These are phyloP conservation scores for Penaeus vannamei DNA, from an alignment of 1,140 invertebrate species.

Conservation along the genomic window DNA sequence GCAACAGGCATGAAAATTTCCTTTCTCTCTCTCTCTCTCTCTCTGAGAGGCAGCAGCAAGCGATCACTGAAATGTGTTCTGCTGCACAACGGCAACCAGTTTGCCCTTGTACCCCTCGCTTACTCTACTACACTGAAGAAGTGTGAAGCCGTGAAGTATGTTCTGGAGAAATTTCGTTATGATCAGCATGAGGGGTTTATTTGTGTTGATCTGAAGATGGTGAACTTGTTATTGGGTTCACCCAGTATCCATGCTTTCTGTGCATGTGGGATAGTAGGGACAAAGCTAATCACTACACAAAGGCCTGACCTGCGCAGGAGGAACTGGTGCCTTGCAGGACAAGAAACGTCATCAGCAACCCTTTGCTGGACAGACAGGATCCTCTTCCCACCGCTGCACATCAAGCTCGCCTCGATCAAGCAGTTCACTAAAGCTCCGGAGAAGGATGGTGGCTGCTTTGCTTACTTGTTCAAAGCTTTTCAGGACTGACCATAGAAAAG, in stretches of 20 bases:
- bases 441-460: conserved; percentile 40
- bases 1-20: background rate
- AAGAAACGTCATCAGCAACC: conserved; percentile 53
- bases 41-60: background rate
- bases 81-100: no score
- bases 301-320: no score
- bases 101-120: no score
- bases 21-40: background rate
- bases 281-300: background rate
- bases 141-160: no score
- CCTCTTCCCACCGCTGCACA: conserved; percentile 71
- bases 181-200: no score
- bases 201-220: no score
- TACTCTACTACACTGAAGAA: no score
- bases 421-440: conserved; percentile 70
- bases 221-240: background rate
- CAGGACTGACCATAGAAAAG: conserved; percentile 32
- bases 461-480: conserved; percentile 30
- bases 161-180: no score
- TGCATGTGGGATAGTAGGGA: no score
- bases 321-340: no score
- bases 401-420: conserved; percentile 72
- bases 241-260: conserved; percentile 10
- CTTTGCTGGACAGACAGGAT: conserved; percentile 68
- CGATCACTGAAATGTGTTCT: no score